Conservation (phyloP, 2,888 invertebrate genomes). For the Volucella bombylans region DNA sequence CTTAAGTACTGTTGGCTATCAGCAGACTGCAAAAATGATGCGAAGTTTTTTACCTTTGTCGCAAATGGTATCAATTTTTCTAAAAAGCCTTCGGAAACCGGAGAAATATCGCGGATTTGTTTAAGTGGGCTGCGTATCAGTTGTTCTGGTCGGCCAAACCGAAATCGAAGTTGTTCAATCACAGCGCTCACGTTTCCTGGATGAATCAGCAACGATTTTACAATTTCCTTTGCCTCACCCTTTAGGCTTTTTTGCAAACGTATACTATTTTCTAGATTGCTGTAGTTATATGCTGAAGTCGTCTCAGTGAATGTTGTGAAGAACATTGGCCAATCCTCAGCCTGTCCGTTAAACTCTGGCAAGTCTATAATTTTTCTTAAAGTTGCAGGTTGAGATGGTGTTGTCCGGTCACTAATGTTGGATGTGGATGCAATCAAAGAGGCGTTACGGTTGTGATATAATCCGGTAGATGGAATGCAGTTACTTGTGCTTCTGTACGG, state of each 20-base stretch:
- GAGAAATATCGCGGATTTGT: slow-evolving; percentile 46
- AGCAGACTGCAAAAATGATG: too few relatives aligned
- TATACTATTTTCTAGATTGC: slow-evolving; percentile 48
- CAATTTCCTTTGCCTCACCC: slow-evolving; percentile 49
- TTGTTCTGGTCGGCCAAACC: slow-evolving; percentile 63
- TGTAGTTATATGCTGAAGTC: slow-evolving; percentile 42
- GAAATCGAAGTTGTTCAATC: slow-evolving; percentile 55
- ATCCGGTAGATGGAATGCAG: neutral
- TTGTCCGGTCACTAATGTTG: neutral
- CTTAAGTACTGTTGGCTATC: too few relatives aligned
- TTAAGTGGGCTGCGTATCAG: slow-evolving; percentile 56
- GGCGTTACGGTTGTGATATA: neutral
- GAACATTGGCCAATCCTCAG: slow-evolving; percentile 64
- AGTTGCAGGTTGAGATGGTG: neutral
- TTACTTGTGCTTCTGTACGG: slow-evolving; percentile 1
- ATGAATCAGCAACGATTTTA: slow-evolving; percentile 57
- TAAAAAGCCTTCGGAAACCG: too few relatives aligned
- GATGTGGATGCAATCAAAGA: neutral
- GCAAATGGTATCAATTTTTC: too few relatives aligned
- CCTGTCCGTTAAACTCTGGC: slow-evolving; percentile 23
- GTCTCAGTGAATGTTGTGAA: too few relatives aligned
- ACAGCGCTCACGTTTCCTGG: slow-evolving; percentile 45
- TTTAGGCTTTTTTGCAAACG: slow-evolving; percentile 44
- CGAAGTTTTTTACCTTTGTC: too few relatives aligned
- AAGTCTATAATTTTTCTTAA: slow-evolving; percentile 45